Evolutionary conservation across 1,140 invertebrate species (phyloP), one percentile per base, ranked within the genome.

Genomic region (Drosophila repleta): DNA sequence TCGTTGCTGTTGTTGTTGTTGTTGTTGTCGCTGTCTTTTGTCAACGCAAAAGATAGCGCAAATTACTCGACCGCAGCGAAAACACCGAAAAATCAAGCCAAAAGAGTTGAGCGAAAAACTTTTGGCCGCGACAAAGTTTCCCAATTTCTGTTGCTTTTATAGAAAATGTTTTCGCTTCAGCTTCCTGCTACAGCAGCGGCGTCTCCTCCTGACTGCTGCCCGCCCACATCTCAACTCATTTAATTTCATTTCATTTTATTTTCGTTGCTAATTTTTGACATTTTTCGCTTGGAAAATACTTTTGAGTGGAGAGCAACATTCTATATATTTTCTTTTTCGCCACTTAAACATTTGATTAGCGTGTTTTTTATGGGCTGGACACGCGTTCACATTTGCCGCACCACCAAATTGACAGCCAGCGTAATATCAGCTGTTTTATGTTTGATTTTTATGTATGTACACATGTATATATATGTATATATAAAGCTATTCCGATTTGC

Each of bases 241-340:
- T n/a, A n/a, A n/a, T 26, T 67, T 29, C 52, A 45, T 81, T 35
- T 80, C 81, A 85, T 84, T 85, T 85, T 85, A 84, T 84, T 84
- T 85, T 84, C 80, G 80, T 85, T 80, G 80, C 77, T 85, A 87
- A 85, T 87, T 85, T 85, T 77, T 87, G 81, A 83, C 77, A 87
- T 71, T 84, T 67, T 61, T 67, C 61, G 76, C 53, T 43, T 62
- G 15, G 45, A 76, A 71, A 71, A 71, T 64, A 70, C 69, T 64
- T 73, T 58, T 57, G 37, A n/a, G n/a, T n/a, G n/a, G n/a, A 8
- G 29, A 29, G 29, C 4, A 29, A 29, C 39, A 60, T 26, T 48
- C 29, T 7, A 29, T 29, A 29, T 6, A 7, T 2, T 65, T 65
- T 26, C 7, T 15, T 20, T 61, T 29, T 39, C 35, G 39, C 17